Percentiles rank a stretch among this genome's conserved stretches.
These are phyloP conservation scores for Trogon surrucura DNA, from an alignment of 2,113 vertebrate genomes.

Conservation along the genomic window DNA sequence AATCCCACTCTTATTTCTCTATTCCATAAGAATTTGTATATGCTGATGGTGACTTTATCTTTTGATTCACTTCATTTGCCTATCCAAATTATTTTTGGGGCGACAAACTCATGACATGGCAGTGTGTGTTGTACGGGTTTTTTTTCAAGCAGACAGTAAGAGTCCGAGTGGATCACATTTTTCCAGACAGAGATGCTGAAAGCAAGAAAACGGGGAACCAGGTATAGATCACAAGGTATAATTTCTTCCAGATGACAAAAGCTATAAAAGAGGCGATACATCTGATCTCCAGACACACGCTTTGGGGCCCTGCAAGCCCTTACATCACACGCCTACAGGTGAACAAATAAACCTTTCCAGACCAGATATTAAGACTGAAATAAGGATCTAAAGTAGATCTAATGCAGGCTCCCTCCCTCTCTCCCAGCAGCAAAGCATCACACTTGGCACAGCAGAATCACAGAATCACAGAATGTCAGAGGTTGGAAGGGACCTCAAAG, in stretches of 20 bases:
- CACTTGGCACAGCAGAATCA: neutral
- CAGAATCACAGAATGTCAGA: too few relatives aligned
- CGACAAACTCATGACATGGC: neutral
- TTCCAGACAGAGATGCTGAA: neutral
- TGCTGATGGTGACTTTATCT: neutral
- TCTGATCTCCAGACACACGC: neutral
- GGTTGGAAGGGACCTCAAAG: too few relatives aligned
- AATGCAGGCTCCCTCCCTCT: neutral
- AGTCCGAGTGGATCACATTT: neutral
- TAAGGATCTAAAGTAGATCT: neutral
- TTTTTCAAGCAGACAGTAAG: neutral
- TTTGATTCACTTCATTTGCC: neutral
- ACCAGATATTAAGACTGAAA: neutral
- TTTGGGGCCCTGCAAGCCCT: neutral
- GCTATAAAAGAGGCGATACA: neutral
- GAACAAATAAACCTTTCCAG: neutral
- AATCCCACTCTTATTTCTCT: neutral
- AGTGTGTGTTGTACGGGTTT: neutral
- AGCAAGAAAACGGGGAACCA: neutral
- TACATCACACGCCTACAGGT: neutral
- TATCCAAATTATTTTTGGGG: neutral
- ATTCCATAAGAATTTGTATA: neutral
- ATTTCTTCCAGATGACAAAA: neutral
- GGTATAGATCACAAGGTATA: neutral
- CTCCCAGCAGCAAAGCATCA: neutral